A percentile compares a stretch with the other conserved stretches of the same genome.
phyloP scores from a whole-genome alignment of 2,113 vertebrate species.

The Pseudorasbora parva region DNA sequence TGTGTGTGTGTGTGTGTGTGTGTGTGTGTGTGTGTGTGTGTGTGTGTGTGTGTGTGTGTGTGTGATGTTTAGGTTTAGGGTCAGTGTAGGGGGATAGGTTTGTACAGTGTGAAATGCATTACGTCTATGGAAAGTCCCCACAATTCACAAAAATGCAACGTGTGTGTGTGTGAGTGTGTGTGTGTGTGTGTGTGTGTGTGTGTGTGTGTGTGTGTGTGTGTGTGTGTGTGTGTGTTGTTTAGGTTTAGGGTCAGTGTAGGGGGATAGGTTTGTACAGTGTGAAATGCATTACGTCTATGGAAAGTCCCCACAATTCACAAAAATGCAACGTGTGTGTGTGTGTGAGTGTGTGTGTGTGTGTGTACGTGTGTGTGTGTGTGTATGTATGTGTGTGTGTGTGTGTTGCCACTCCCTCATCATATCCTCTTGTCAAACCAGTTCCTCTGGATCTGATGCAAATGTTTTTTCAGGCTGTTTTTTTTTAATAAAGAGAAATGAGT shows the following conservation, averaged over 20 bases:
- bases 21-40: no score
- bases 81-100: no score
- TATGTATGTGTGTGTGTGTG: neutral
- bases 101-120: no score
- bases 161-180: neutral
- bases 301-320: no score
- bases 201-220: neutral
- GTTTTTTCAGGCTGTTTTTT: neutral
- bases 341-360: neutral
- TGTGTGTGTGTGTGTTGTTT: neutral
- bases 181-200: neutral
- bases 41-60: neutral
- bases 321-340: no score
- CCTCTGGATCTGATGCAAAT: slow-evolving; percentile 51
- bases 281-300: no score
- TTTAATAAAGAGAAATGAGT: neutral
- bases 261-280: no score
- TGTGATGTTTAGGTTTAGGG: no score
- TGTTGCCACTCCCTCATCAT: neutral
- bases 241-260: no score
- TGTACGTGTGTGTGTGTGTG: neutral
- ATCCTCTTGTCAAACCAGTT: slow-evolving; percentile 62
- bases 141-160: no score
- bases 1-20: no score
- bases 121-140: no score